Evolutionary conservation across 2,113 vertebrate genomes (phyloP), one percentile per base, ranked within the genome.

Genomic region (Chitala chitala): DNA sequence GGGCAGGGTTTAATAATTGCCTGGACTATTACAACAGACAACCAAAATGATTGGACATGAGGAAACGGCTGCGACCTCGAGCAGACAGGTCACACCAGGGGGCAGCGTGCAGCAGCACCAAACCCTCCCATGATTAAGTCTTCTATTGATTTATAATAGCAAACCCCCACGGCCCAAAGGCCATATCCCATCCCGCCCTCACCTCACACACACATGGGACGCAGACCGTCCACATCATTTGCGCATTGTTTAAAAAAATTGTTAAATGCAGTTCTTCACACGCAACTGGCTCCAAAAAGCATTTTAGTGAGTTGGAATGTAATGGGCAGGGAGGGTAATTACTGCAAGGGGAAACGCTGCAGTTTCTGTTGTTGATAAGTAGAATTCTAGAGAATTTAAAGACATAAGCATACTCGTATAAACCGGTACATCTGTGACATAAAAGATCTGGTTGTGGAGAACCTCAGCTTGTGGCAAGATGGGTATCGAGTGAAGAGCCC

Each of bases 1-100:
- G 17, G 38, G 61, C 17, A 26, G 65, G 72, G 68, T 65, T 77
- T 79, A 79, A 76, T 77, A 70, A 74, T 73, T 69, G 78, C 75
- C 75, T 58, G 29, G 65, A 71, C 78, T 79, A 79, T 79, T 71
- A 76, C 75, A 79, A 79, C 72, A 79, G 78, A 77, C 78, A 76
- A 74, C 71, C 65, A 50, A 50, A 70, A 71, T 74, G 71, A 79
- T 79, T 79, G 58, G 68, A 70, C 75, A 77, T 64, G 72, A 74
- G 72, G 72, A 76, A 76, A 74, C 50, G 64, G 71, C 72, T 48
- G 50, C n/a, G 53, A 77, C 75, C 78, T 68, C 1, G 46, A 51
- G 58, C 72, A 74, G 56, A 74, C 65, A 74, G 78, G 75, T 79
- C 71, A 76, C 74, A 53, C 44, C 54, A 46, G 65, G 66, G 66